Evolutionary conservation across 53 echinoderm and acorn worm genomes (phyloP), one percentile per base, ranked within the genome.

Genomic region (Echinarachnius parma): DNA sequence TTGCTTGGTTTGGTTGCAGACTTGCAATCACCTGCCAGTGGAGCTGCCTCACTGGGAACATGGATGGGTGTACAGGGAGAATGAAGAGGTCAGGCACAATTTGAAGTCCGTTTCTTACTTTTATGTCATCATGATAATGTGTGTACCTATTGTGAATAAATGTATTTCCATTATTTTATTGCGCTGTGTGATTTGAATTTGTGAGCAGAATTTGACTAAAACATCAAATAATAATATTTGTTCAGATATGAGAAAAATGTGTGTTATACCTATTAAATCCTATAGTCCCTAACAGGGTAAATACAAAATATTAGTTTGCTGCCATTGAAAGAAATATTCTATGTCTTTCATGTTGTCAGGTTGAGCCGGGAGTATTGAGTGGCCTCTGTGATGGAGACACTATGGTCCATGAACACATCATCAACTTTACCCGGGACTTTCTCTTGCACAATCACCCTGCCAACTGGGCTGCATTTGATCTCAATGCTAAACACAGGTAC

Each of bases 401-500:
- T 24, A 64, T 89, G 58, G 74, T 85, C 24, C 89, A 89, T 74
- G 89, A 89, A 66, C 85, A 89, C 48, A 81, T 89, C 50, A 56
- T 89, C 37, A 89, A 89, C 53, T 89, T 71, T 70, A 89, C 89
- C 5, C 37, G 75, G 25, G 89, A 89, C 54, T 75, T 85, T 66
- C 47, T 89, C 31, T 59, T 77, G 24, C 74, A 62, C 25, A 82
- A 89, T 46, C 75, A 89, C 59, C 82, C 89, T 1, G 85, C 75
- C 26, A 89, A 89, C 46, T 89, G 89, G 89, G 85, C 85, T n/a
- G 89, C 85, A 4, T 86, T 89, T 72, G 85, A 85, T 60, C 75
- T 89, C n/a, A 89, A 89, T 59, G 89, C 89, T 5, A 86, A 89
- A 59, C 89, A 89, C 64, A 81, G 89, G 89, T 85, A 59, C n/a